Evolutionary conservation across 30 jellyfish, hydroid and myxozoan genomes (phyloP), one percentile per base, ranked within the genome.

Genomic region (Turritopsis dohrnii): DNA sequence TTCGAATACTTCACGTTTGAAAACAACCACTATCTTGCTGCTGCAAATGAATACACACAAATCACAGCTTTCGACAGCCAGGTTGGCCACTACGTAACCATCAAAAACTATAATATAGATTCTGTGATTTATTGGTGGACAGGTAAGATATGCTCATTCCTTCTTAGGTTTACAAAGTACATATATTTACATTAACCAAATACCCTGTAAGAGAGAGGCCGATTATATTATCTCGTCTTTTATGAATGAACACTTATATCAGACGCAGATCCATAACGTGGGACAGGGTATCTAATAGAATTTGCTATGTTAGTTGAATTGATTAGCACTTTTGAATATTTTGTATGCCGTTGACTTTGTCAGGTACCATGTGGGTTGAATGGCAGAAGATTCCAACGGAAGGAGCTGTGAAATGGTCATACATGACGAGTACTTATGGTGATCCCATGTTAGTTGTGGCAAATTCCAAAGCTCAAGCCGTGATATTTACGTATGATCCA

Each of bases 101-200:
- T 86, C 53, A 54, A 80, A 16, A 81, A 83, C 26, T 93, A 93
- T 53, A 90, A 83, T 22, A 79, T 86, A 28, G 96, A 93, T 30
- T 93, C 98, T 25, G 89, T 93, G 4, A 88, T 93, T 4, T 93
- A 88, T 72, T 93, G 98, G 98, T 93, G 98, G 98, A 86, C 96
- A 71, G 87, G 87, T 80, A 41, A 8, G 28, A 30, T 77, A n/a
- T n/a, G n/a, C n/a, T n/a, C n/a, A n/a, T n/a, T n/a, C n/a, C n/a
- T n/a, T n/a, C n/a, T n/a, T n/a, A n/a, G n/a, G 60, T 41, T 13
- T 41, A 41, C 60, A 41, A 41, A 41, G 13, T 41, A 13, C 60
- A 41, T 3, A 41, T n/a, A n/a, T n/a, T n/a, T n/a, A n/a, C n/a
- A n/a, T n/a, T n/a, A n/a, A n/a, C n/a, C n/a, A n/a, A n/a, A n/a